Percentiles rank a stretch among this genome's conserved stretches.
Evolutionary conservation across 2,797 vertebrate species (phyloP).

Genomic region (Chaunax sp.): DNA sequence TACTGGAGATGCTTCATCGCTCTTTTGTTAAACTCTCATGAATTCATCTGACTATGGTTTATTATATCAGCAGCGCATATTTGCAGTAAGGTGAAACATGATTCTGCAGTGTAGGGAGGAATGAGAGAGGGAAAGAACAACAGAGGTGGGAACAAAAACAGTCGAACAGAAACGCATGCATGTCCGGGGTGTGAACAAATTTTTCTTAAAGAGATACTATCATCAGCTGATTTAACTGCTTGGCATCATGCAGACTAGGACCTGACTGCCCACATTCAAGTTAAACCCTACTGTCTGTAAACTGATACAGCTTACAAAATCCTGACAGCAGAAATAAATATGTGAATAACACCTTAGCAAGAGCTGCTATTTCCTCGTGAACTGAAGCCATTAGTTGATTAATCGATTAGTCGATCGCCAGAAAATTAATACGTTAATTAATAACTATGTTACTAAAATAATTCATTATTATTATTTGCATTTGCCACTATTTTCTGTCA

Average conservation of each 20-base stretch:
- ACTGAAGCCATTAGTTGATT: background rate
- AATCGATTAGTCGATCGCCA: background rate
- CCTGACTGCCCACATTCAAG: background rate
- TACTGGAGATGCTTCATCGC: constrained; percentile 23
- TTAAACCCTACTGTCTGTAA: background rate
- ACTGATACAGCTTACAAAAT: background rate
- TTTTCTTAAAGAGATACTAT: constrained; percentile 1
- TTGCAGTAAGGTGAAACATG: constrained; percentile 52
- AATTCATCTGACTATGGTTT: constrained; percentile 29
- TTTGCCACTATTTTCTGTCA: background rate
- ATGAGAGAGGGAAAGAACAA: background rate
- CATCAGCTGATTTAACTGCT: constrained; percentile 10
- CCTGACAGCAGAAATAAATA: background rate
- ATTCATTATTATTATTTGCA: background rate
- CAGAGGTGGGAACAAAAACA: constrained; percentile 19
- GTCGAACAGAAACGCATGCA: background rate
- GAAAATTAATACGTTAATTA: background rate
- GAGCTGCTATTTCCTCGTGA: background rate
- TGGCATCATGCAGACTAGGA: background rate
- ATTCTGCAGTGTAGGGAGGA: constrained; percentile 32
- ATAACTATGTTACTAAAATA: background rate
- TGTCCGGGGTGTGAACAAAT: constrained; percentile 7
- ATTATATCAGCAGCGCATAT: constrained; percentile 25
- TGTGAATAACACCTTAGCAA: background rate
- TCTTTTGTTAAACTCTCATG: constrained; percentile 22